Evolutionary conservation across 2,888 invertebrate genomes (phyloP).

Genomic region (Artemia sinica): DNA sequence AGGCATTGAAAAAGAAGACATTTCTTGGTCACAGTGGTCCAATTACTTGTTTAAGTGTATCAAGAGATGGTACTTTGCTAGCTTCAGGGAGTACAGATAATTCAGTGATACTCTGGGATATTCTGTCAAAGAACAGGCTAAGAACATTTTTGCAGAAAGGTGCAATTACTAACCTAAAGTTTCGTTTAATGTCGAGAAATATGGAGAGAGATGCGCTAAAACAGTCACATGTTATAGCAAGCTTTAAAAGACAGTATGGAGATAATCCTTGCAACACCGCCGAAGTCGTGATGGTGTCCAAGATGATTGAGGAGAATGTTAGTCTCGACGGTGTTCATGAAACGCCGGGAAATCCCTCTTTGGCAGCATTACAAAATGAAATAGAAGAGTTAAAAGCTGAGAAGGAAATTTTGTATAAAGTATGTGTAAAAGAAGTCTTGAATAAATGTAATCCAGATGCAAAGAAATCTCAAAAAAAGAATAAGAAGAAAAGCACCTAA

Average conservation of each 20-base stretch:
- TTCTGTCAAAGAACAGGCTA: slow-evolving; percentile 53
- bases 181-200: slow-evolving; percentile 42
- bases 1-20: slow-evolving; percentile 34
- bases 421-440: slow-evolving; percentile 37
- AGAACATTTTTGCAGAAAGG: slow-evolving; percentile 52
- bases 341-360: not conserved
- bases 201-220: slow-evolving; percentile 36
- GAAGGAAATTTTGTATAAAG: slow-evolving; percentile 43
- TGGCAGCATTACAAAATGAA: slow-evolving; percentile 32
- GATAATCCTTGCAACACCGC: slow-evolving; percentile 36
- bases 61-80: slow-evolving; percentile 49
- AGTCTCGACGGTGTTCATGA: not conserved
- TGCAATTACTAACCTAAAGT: slow-evolving; percentile 50
- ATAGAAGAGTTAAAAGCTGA: slow-evolving; percentile 39
- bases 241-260: slow-evolving; percentile 46
- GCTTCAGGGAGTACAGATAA: slow-evolving; percentile 59
- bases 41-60: slow-evolving; percentile 52
- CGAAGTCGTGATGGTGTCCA: slow-evolving; percentile 27
- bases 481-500: not conserved
- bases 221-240: slow-evolving; percentile 29
- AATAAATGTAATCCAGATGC: slow-evolving; percentile 17
- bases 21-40: slow-evolving; percentile 50
- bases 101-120: slow-evolving; percentile 60
- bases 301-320: not conserved
- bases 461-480: not conserved